These are phyloP conservation scores for Pelosia muscerda DNA, from an alignment of 2,888 invertebrate species.

Conservation along the genomic window DNA sequence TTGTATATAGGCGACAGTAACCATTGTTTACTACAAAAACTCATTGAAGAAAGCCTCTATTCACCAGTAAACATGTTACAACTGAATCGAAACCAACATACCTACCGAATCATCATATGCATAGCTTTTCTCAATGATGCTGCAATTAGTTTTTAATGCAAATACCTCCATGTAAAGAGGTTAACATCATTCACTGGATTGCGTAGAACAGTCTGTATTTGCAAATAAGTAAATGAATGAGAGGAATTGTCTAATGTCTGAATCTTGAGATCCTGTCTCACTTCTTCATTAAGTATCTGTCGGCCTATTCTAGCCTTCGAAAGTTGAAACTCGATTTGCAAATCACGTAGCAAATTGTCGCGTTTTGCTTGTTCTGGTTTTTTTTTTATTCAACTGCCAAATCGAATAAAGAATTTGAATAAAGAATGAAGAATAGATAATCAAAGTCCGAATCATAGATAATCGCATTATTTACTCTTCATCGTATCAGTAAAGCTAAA, in stretches of 20 bases:
- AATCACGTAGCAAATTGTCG: slow-evolving; percentile 9
- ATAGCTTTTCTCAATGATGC: slow-evolving; percentile 21
- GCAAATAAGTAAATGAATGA: slow-evolving; percentile 20
- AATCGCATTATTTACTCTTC: too few species aligned
- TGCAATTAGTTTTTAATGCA: slow-evolving; percentile 22
- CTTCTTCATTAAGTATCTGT: slow-evolving; percentile 19
- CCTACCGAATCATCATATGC: slow-evolving; percentile 11
- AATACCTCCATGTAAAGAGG: slow-evolving; percentile 16
- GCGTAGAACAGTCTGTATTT: slow-evolving; percentile 18
- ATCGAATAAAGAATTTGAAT: too few species aligned
- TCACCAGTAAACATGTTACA: not conserved
- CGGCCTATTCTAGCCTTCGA: slow-evolving; percentile 1
- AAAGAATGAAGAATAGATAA: too few species aligned
- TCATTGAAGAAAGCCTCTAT: not conserved
- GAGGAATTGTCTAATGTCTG: slow-evolving; percentile 7
- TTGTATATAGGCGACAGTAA: too few species aligned
- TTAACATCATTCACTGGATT: slow-evolving; percentile 24
- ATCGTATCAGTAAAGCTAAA: too few species aligned
- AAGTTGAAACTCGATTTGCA: slow-evolving; percentile 12
- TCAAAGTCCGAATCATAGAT: too few species aligned
- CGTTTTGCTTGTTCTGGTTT: slow-evolving; percentile 4
- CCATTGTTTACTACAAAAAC: not conserved
- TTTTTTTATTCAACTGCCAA: not conserved
- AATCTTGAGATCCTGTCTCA: slow-evolving; percentile 15
- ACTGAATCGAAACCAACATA: not conserved